A percentile compares a stretch with the other conserved stretches of the same genome.
Conservation (phyloP, 1,140 invertebrate species). For the Plutomurus gul region DNA sequence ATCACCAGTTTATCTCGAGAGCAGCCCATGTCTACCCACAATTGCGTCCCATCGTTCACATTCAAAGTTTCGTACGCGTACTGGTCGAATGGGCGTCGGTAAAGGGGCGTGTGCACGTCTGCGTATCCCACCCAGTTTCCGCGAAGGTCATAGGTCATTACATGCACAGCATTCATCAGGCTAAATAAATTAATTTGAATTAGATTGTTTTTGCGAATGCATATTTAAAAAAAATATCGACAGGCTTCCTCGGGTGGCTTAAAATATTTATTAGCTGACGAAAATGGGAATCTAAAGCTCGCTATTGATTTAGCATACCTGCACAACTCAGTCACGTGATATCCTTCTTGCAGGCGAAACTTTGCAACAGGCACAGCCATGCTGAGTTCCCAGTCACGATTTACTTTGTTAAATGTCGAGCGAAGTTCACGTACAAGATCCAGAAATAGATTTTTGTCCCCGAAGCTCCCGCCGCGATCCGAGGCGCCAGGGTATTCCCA, state of each 20-base stretch:
- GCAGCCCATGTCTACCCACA: conserved; percentile 61
- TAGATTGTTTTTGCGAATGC: not conserved
- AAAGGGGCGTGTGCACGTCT: conserved; percentile 57
- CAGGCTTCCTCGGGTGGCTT: no score
- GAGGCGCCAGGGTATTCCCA: conserved; percentile 56
- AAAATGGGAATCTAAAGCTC: not conserved
- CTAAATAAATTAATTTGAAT: conserved; percentile 10
- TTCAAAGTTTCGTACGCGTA: conserved; percentile 59
- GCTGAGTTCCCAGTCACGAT: conserved; percentile 56
- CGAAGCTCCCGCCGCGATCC: conserved; percentile 57
- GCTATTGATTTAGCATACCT: conserved; percentile 46
- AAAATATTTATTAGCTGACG: no score
- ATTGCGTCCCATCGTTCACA: conserved; percentile 58
- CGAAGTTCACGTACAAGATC: conserved; percentile 57
- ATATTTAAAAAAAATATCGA: not conserved
- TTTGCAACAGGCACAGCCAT: conserved; percentile 59
- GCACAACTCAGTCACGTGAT: conserved; percentile 58
- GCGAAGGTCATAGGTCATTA: conserved; percentile 62
- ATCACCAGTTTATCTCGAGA: conserved; percentile 61
- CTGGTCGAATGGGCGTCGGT: conserved; percentile 56
- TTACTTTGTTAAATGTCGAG: conserved; percentile 56
- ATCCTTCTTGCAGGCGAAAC: conserved; percentile 58
- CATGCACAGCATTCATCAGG: conserved; percentile 57
- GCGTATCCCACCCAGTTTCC: conserved; percentile 61
- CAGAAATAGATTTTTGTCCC: conserved; percentile 57